A percentile compares a stretch with the other conserved stretches of the same genome.
phyloP scores from a whole-genome alignment of 1,140 invertebrate genomes.

The Fopius arisanus region DNA sequence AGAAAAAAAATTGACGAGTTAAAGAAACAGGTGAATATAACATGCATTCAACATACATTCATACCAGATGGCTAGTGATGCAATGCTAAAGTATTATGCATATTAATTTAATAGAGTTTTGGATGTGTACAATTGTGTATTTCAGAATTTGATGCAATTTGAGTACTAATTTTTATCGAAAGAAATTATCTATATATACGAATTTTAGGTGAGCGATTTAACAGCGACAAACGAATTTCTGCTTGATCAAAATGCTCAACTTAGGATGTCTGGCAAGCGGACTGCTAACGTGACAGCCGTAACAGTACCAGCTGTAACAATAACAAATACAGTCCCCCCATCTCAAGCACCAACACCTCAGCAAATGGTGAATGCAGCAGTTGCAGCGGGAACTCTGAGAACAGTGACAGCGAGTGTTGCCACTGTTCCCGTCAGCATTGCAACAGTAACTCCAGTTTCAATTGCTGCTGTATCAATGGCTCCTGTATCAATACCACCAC shows the following conservation, averaged over 20 bases:
- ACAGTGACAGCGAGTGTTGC: slow-evolving; percentile 71
- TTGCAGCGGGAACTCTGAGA: slow-evolving; percentile 64
- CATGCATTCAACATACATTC: neutral
- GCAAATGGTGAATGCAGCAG: slow-evolving; percentile 63
- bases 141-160: too few species aligned
- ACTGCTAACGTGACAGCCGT: slow-evolving; percentile 66
- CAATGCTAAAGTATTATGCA: too few species aligned
- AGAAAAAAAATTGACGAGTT: slow-evolving; percentile 78
- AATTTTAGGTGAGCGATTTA: slow-evolving; percentile 69
- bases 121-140: too few species aligned
- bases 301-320: slow-evolving; percentile 68
- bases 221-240: slow-evolving; percentile 85
- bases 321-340: slow-evolving; percentile 67
- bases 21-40: slow-evolving; percentile 69
- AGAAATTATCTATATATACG: too few species aligned
- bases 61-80: too few species aligned
- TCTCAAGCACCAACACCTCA: slow-evolving; percentile 63
- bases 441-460: slow-evolving; percentile 67
- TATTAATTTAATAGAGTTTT: too few species aligned
- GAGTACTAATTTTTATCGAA: too few species aligned
- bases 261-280: slow-evolving; percentile 72
- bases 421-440: slow-evolving; percentile 72
- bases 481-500: slow-evolving; percentile 66
- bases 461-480: slow-evolving; percentile 69
- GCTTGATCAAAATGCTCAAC: slow-evolving; percentile 80